Evolutionary conservation across 1,140 invertebrate species (phyloP).

Genomic region (Aphaenogaster rudis): DNA sequence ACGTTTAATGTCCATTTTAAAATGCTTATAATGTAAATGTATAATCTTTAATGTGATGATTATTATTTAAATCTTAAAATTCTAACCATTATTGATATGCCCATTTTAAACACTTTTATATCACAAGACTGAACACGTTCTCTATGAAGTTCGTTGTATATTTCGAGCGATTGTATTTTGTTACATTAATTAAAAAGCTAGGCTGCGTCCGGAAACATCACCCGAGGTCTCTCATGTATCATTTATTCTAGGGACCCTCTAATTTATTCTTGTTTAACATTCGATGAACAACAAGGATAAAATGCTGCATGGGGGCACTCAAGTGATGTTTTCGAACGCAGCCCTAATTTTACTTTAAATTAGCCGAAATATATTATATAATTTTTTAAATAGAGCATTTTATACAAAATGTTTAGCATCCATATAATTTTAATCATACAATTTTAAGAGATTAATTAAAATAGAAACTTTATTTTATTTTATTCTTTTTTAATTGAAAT

Average conservation of each 20-base stretch:
- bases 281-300: no score
- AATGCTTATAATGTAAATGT: neutral
- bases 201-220: no score
- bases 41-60: neutral
- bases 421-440: neutral
- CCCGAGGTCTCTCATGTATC: no score
- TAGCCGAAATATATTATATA: no score
- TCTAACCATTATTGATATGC: neutral
- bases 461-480: neutral
- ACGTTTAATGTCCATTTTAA: conserved; percentile 51
- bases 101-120: neutral
- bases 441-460: neutral
- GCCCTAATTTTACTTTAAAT: no score
- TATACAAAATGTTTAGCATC: no score
- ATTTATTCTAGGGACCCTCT: no score
- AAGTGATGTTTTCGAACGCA: no score
- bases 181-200: neutral
- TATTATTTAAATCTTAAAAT: conserved; percentile 4
- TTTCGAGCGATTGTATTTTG: neutral
- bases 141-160: neutral
- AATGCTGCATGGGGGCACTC: no score
- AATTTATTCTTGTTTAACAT: no score
- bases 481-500: neutral
- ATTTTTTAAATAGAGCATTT: no score
- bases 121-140: neutral